Percentiles rank a stretch among this genome's conserved stretches.
Conservation (phyloP, 37 sponge, comb jelly and placozoan species). For the Beroe ovata region DNA sequence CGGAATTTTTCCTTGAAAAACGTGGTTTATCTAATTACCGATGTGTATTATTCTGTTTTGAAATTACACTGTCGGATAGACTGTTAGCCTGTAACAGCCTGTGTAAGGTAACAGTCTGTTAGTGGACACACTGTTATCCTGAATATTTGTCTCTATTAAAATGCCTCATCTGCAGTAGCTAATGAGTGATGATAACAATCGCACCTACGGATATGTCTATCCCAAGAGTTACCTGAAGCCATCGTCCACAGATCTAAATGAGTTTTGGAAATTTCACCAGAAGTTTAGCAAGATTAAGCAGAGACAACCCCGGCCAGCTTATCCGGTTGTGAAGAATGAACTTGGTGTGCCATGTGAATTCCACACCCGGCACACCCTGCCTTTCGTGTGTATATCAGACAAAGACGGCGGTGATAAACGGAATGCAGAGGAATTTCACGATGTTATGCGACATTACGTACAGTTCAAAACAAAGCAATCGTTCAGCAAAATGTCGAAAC, state of each 20-base stretch:
- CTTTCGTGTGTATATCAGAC: slow-evolving; percentile 24
- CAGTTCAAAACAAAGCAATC: slow-evolving; percentile 49
- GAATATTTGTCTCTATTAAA: too few relatives aligned
- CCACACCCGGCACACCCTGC: slow-evolving; percentile 45
- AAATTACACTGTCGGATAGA: too few relatives aligned
- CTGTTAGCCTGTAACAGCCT: too few relatives aligned
- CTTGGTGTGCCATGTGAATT: slow-evolving; percentile 3
- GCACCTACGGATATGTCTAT: slow-evolving; percentile 11
- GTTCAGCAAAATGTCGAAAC: slow-evolving; percentile 17
- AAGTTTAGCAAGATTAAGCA: slow-evolving; percentile 20
- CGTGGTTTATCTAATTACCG: too few relatives aligned
- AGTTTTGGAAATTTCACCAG: slow-evolving; percentile 52
- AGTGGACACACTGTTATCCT: too few relatives aligned
- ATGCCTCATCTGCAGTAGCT: too few relatives aligned
- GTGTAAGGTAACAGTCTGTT: too few relatives aligned
- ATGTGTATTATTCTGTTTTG: too few relatives aligned
- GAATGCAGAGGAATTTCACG: slow-evolving; percentile 44
- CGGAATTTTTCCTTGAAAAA: too few relatives aligned
- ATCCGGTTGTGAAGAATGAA: slow-evolving; percentile 9
- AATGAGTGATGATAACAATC: not conserved
- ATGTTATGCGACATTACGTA: slow-evolving; percentile 13
- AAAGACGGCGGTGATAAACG: not conserved
- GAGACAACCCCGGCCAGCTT: slow-evolving; percentile 2
- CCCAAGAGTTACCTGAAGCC: slow-evolving; percentile 29
- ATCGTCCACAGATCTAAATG: slow-evolving; percentile 5